Percentiles rank a stretch among this genome's conserved stretches.
Evolutionary conservation across 2,797 vertebrate species (phyloP).

Genomic region (Loris lydekkerianus): DNA sequence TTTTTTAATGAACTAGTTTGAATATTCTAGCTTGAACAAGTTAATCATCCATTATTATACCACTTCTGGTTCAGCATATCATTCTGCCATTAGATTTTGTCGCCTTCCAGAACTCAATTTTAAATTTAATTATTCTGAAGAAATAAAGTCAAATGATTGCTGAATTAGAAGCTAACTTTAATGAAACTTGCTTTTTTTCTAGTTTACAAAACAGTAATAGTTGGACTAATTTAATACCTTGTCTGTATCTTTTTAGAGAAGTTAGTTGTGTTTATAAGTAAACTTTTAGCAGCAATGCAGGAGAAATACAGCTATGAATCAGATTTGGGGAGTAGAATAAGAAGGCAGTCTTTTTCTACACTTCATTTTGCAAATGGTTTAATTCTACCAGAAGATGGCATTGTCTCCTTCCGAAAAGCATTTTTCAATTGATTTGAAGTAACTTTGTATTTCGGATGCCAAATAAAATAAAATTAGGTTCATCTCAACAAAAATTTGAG

Average conservation of each 20-base stretch:
- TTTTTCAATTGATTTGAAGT: slow-evolving; percentile 45
- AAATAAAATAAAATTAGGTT: slow-evolving; percentile 40
- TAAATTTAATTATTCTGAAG: slow-evolving; percentile 30
- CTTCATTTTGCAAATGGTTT: slow-evolving; percentile 64
- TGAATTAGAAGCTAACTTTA: slow-evolving; percentile 44
- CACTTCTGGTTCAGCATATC: not conserved
- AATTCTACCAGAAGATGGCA: slow-evolving; percentile 73
- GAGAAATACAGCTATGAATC: slow-evolving; percentile 50
- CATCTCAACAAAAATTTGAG: not conserved
- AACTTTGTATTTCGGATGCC: slow-evolving; percentile 39
- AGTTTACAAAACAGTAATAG: slow-evolving; percentile 44
- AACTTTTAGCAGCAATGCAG: slow-evolving; percentile 56
- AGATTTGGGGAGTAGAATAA: slow-evolving; percentile 30
- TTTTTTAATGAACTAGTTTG: not conserved
- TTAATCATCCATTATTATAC: not conserved
- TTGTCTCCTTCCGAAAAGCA: slow-evolving; percentile 73
- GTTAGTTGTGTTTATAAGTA: slow-evolving; percentile 53
- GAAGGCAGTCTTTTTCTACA: slow-evolving; percentile 50
- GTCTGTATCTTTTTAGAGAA: slow-evolving; percentile 64
- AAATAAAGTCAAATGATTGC: slow-evolving; percentile 3
- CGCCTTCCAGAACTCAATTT: slow-evolving; percentile 25
- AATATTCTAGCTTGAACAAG: not conserved
- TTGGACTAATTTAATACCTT: slow-evolving; percentile 54
- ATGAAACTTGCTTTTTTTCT: slow-evolving; percentile 30
- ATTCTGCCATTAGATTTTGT: not conserved